Conservation (phyloP, 2,113 vertebrate genomes). For the Emydura subglobosa region DNA sequence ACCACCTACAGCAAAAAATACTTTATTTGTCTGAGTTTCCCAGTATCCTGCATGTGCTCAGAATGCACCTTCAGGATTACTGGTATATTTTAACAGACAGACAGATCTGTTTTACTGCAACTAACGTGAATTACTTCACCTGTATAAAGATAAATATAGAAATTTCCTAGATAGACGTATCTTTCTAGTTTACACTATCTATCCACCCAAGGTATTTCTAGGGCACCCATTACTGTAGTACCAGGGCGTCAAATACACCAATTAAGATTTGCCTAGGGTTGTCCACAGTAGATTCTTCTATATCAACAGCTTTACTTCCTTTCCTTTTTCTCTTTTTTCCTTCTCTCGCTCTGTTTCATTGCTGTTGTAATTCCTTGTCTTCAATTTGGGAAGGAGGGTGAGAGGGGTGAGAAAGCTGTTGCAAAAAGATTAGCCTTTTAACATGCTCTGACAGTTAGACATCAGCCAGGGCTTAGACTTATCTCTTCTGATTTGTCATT, state of each 20-base stretch:
- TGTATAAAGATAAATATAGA: not conserved
- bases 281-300: constrained; percentile 45
- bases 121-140: not conserved
- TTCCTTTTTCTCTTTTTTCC: constrained; percentile 54
- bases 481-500: constrained; percentile 71
- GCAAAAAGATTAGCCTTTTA: constrained; percentile 64
- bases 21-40: not conserved
- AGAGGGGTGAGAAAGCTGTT: not conserved
- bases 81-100: constrained; percentile 1
- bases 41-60: not conserved
- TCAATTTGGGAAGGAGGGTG: constrained; percentile 17
- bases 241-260: constrained; percentile 13
- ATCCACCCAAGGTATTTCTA: not conserved
- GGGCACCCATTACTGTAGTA: not conserved
- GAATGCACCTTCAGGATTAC: constrained; percentile 28
- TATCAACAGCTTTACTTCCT: constrained; percentile 58
- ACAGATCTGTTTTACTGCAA: not conserved
- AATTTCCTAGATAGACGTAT: not conserved
- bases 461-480: constrained; percentile 66
- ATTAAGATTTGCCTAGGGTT: not conserved
- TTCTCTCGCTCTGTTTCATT: constrained; percentile 65
- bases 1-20: constrained; percentile 1
- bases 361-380: constrained; percentile 67
- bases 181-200: not conserved
- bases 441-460: constrained; percentile 20